These are phyloP conservation scores for Calliopsis andreniformis DNA, from an alignment of 1,140 invertebrate genomes.

Conservation along the genomic window DNA sequence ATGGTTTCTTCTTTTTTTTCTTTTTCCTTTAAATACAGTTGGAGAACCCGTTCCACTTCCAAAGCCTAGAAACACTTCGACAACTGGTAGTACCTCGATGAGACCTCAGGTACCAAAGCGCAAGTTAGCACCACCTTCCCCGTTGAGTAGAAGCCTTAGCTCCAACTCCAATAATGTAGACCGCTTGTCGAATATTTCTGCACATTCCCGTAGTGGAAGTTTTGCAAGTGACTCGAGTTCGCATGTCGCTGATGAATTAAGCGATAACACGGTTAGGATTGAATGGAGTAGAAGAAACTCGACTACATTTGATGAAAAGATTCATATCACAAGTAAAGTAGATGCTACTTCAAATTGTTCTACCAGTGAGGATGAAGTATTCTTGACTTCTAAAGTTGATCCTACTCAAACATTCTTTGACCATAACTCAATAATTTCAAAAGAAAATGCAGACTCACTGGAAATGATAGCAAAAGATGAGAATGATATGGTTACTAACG, in stretches of 20 bases:
- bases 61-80: constrained; percentile 65
- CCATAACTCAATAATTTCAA: background rate
- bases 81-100: constrained; percentile 12
- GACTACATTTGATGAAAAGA: background rate
- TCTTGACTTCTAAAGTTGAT: background rate
- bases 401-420: background rate
- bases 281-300: background rate
- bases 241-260: background rate
- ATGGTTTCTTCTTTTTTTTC: constrained; percentile 57
- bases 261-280: background rate
- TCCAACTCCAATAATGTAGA: constrained; percentile 23
- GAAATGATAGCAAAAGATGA: background rate
- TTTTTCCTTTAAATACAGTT: constrained; percentile 52
- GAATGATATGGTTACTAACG: background rate
- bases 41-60: constrained; percentile 63
- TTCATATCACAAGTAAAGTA: background rate
- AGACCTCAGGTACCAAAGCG: constrained; percentile 51
- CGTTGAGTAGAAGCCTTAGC: constrained; percentile 20
- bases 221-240: background rate
- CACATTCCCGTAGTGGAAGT: background rate
- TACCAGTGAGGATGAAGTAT: constrained; percentile 8
- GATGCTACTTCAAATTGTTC: background rate
- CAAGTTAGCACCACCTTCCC: constrained; percentile 36
- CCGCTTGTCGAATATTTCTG: background rate
- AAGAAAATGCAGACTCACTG: background rate